Percentiles rank a stretch among this genome's conserved stretches.
These are phyloP conservation scores for Drosophila arawakana DNA, from an alignment of 1,140 invertebrate genomes.

Conservation along the genomic window DNA sequence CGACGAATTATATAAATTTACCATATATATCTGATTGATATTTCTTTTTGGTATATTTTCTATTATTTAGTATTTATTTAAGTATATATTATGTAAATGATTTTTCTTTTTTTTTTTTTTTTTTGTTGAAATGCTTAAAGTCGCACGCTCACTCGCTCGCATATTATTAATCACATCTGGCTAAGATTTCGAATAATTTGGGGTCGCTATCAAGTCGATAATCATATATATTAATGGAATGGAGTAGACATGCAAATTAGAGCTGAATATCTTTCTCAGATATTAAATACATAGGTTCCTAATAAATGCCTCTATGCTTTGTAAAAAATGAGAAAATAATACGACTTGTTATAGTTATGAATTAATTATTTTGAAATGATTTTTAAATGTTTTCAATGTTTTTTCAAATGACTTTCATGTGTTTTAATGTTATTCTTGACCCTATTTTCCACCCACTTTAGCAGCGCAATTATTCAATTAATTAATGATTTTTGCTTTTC, in stretches of 20 bases:
- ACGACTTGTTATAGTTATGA: not conserved
- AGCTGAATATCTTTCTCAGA: constrained; percentile 9
- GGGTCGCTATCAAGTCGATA: constrained; percentile 4
- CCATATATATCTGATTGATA: constrained; percentile 26
- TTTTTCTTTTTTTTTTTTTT: not conserved
- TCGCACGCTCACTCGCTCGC: constrained; percentile 69
- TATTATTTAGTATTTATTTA: constrained; percentile 21
- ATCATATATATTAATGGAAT: constrained; percentile 1
- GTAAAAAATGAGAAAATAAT: not conserved
- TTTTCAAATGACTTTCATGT: not conserved
- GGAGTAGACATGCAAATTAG: constrained; percentile 27
- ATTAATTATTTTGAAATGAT: constrained; percentile 10
- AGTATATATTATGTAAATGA: not conserved
- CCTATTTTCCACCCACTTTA: constrained; percentile 11
- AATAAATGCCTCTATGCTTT: constrained; percentile 6
- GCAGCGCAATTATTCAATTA: constrained; percentile 10
- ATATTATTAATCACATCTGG: constrained; percentile 31
- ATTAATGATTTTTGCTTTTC: not conserved
- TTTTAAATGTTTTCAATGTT: not conserved
- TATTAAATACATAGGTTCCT: constrained; percentile 8
- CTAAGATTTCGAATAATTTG: constrained; percentile 22
- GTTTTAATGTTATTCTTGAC: constrained; percentile 6
- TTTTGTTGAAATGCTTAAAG: constrained; percentile 14
- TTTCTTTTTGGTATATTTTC: constrained; percentile 21
- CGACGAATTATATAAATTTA: constrained; percentile 20